Evolutionary conservation across 1,140 invertebrate genomes (phyloP).

Genomic region (Sitophilus oryzae): DNA sequence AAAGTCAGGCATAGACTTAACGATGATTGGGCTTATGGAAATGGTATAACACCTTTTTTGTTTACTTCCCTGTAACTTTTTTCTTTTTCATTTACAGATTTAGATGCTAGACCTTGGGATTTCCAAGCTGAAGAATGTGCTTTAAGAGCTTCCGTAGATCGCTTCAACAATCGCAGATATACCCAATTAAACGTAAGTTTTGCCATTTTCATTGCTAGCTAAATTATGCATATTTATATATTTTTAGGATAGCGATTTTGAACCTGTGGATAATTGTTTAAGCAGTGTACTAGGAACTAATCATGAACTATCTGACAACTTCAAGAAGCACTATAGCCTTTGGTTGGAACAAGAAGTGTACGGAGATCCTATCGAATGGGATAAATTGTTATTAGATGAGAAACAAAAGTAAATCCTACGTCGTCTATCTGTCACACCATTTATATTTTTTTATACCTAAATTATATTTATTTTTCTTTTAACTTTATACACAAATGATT

Average conservation of each 20-base stretch:
- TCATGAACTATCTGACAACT: conserved; percentile 87
- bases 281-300: conserved; percentile 74
- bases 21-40: conserved; percentile 99
- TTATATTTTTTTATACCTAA: too few relatives aligned
- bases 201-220: neutral
- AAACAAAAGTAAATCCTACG: neutral
- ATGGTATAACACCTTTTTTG: conserved; percentile 54
- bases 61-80: conserved; percentile 12
- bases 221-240: conserved; percentile 11
- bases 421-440: too few relatives aligned
- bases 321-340: conserved; percentile 91
- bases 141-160: conserved; percentile 85
- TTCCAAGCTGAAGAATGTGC: conserved; percentile 98
- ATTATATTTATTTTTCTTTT: too few relatives aligned
- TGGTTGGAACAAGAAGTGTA: conserved; percentile 98
- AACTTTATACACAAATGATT: too few relatives aligned
- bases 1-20: conserved; percentile 93
- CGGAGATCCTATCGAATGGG: conserved; percentile 75
- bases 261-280: conserved; percentile 80
- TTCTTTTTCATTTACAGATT: conserved; percentile 54
- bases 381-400: conserved; percentile 47
- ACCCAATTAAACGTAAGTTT: conserved; percentile 27
- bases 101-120: conserved; percentile 96
- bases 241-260: conserved; percentile 60
- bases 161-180: conserved; percentile 89